Base-by-base conservation (phyloP, 2,113 vertebrate genomes). In the Erythrocercus mccallii region DNA sequence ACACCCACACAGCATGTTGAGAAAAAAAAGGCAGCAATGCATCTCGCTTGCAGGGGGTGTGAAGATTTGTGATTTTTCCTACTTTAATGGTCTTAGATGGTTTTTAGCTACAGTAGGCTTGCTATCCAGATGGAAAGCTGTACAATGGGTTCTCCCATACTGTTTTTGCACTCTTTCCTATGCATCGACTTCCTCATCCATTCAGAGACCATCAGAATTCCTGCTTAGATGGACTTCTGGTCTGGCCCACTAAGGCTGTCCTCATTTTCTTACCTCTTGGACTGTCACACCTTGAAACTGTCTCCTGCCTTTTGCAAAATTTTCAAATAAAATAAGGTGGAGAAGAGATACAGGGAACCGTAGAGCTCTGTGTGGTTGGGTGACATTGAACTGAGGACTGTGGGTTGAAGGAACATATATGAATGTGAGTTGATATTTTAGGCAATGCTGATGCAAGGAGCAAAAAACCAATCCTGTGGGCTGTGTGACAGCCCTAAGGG, bases 1-100 rank as follows among this genome's bases (percentile, higher is more conserved):
- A 50, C 6, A 16, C 21, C 10, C 30, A 57, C 17, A 23, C 0
- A 0, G 19, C 23, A 18, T 3, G 27, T 10, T 53, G 47, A 77
- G 4, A 27, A 45, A 48, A 80, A 80, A 78, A 54, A 30, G 2
- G 3, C n/a, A 73, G 50, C 28, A 57, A 53, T 61, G 81, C 33
- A 58, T 22, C 33, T 68, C 10, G 1, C 38, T 28, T 0, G 0
- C 12, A 66, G 10, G 5, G 10, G 7, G 2, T 44, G 33, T 6
- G 27, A 76, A 69, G 21, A n/a, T 72, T 33, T 88, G 62, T 62
- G 57, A 31, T 58, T 57, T 38, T 44, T 91, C n/a, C 6, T 80
- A 23, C 30, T 91, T 92, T 47, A 33, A 30, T 28, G 16, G 13
- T 50, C 45, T 82, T n/a, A 42, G 18, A 22, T 61, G 21, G 12